A percentile compares a stretch with the other conserved stretches of the same genome.
These are phyloP conservation scores for Ceyx cyanopectus DNA, from an alignment of 2,113 vertebrate species.

Conservation along the genomic window DNA sequence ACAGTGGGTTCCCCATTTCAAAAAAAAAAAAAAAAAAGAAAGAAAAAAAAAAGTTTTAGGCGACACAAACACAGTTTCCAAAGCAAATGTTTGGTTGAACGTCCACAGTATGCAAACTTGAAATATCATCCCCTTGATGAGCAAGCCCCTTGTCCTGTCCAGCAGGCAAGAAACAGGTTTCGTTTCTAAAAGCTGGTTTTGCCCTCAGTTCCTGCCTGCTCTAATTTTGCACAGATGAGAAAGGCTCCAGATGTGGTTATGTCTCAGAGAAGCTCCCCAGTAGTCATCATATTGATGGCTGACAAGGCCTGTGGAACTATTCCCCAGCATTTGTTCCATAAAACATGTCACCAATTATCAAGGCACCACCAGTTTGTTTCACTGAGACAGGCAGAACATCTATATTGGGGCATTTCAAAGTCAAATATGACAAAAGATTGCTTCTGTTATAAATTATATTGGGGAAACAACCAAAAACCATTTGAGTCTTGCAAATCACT, in stretches of 20 bases:
- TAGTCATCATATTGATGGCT: neutral
- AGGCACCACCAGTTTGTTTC: neutral
- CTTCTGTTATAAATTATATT: neutral
- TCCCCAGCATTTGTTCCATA: neutral
- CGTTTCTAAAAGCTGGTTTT: neutral
- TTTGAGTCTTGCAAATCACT: neutral
- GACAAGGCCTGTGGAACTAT: neutral
- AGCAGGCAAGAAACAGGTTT: neutral
- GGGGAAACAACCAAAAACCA: neutral
- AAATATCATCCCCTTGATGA: neutral
- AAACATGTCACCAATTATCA: fast-evolving
- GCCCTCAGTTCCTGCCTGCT: neutral
- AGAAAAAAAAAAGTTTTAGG: neutral
- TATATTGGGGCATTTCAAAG: neutral
- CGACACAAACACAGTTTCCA: neutral
- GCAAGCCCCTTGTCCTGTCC: neutral
- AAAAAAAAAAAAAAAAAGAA: neutral
- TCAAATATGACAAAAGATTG: fast-evolving
- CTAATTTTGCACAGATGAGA: neutral
- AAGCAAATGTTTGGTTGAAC: neutral
- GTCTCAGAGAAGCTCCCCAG: neutral
- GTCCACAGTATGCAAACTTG: neutral
- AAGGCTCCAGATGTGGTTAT: neutral
- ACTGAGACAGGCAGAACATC: neutral
- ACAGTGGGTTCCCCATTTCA: neutral